These are phyloP conservation scores for Xenopus borealis DNA, from an alignment of 2,113 vertebrate species.

Conservation along the genomic window DNA sequence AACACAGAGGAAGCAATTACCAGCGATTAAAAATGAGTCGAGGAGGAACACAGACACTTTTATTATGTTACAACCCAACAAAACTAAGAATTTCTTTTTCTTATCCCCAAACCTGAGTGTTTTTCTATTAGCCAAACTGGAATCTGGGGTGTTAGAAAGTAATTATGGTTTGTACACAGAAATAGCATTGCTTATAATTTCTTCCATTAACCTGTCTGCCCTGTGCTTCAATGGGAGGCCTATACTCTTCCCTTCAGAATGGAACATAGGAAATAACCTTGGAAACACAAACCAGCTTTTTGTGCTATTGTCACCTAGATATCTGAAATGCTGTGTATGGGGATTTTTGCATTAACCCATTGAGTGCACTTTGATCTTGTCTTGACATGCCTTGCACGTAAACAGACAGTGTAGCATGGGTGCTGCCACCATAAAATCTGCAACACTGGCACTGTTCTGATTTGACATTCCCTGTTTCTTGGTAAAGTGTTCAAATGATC, in stretches of 20 bases:
- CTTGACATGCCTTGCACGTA: no score
- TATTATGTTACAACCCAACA: conserved; percentile 25
- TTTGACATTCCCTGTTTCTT: no score
- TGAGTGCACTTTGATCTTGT: no score
- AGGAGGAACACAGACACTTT: conserved; percentile 18
- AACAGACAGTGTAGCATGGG: no score
- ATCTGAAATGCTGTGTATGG: no score
- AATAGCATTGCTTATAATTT: conserved; percentile 3
- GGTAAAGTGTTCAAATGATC: no score
- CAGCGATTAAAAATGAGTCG: conserved; percentile 30
- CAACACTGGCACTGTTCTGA: no score
- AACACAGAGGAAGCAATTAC: conserved; percentile 38
- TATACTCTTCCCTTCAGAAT: not conserved
- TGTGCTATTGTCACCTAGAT: not conserved
- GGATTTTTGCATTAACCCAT: no score
- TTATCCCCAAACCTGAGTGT: not conserved
- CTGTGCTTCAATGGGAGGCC: not conserved
- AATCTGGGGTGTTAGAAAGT: not conserved
- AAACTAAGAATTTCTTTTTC: not conserved
- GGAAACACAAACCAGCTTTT: not conserved
- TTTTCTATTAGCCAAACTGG: not conserved
- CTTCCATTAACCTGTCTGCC: conserved; percentile 14
- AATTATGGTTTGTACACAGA: not conserved
- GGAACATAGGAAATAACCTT: not conserved
- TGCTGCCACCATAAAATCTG: no score